These are phyloP conservation scores for Pteria penguin DNA, from an alignment of 2,888 invertebrate genomes.

Conservation along the genomic window DNA sequence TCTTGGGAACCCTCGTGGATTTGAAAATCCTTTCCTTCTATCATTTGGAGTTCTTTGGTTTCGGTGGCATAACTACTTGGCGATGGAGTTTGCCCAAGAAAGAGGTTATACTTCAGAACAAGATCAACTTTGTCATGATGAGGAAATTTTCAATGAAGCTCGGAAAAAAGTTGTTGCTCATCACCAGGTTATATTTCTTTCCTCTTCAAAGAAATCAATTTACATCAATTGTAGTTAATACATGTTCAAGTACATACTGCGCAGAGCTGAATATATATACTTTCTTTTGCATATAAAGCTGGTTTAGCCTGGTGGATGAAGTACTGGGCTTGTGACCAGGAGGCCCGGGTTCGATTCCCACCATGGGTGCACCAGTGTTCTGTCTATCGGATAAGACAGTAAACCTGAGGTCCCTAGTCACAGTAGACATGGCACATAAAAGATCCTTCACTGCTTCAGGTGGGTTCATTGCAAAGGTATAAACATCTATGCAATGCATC, in stretches of 20 bases:
- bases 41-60: constrained; percentile 95
- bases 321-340: no score
- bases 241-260: no score
- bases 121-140: constrained; percentile 85
- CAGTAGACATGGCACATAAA: neutral
- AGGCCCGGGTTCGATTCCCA: no score
- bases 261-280: no score
- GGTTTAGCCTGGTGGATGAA: no score
- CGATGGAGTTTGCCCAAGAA: constrained; percentile 82
- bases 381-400: no score
- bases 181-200: constrained; percentile 88
- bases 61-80: constrained; percentile 97
- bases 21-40: constrained; percentile 97
- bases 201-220: no score
- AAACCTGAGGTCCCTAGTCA: neutral
- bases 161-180: constrained; percentile 94
- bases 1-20: constrained; percentile 97
- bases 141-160: constrained; percentile 95
- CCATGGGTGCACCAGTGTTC: no score
- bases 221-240: no score
- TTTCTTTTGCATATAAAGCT: no score
- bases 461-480: neutral
- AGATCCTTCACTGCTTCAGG: no score
- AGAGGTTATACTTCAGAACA: constrained; percentile 86
- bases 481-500: no score